These are phyloP conservation scores for Meghimatium bilineatum DNA, from an alignment of 2,888 invertebrate genomes.

Conservation along the genomic window DNA sequence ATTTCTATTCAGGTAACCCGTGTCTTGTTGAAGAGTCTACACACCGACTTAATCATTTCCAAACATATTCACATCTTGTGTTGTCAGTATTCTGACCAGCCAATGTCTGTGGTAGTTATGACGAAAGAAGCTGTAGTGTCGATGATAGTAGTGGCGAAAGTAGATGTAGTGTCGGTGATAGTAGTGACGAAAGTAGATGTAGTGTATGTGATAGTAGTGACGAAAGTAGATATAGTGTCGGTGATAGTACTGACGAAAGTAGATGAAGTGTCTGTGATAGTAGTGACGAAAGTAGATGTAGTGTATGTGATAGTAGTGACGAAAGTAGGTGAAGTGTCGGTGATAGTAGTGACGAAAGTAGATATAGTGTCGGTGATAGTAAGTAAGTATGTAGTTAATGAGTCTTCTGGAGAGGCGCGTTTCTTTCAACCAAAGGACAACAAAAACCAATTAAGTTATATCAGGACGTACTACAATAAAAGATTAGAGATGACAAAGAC, in stretches of 20 bases:
- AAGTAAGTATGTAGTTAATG: too few species aligned
- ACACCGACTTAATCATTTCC: too few species aligned
- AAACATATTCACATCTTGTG: too few species aligned
- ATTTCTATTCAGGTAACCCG: too few species aligned
- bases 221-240: background rate
- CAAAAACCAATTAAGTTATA: too few species aligned
- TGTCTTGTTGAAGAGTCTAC: too few species aligned
- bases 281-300: background rate
- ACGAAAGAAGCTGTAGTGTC: background rate
- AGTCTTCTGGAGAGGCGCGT: too few species aligned
- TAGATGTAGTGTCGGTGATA: background rate
- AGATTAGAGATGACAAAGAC: too few species aligned
- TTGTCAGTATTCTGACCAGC: too few species aligned
- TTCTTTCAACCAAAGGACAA: too few species aligned
- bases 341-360: background rate
- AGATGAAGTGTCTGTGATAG: background rate
- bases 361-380: background rate
- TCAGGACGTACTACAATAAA: too few species aligned
- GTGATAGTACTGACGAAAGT: background rate
- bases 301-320: background rate
- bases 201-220: background rate
- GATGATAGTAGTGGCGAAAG: background rate
- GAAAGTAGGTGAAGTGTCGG: background rate
- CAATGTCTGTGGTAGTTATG: background rate
- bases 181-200: background rate